Evolutionary conservation across 1,140 invertebrate genomes (phyloP), one percentile per base, ranked within the genome.

Genomic region (Drosophila teissieri): DNA sequence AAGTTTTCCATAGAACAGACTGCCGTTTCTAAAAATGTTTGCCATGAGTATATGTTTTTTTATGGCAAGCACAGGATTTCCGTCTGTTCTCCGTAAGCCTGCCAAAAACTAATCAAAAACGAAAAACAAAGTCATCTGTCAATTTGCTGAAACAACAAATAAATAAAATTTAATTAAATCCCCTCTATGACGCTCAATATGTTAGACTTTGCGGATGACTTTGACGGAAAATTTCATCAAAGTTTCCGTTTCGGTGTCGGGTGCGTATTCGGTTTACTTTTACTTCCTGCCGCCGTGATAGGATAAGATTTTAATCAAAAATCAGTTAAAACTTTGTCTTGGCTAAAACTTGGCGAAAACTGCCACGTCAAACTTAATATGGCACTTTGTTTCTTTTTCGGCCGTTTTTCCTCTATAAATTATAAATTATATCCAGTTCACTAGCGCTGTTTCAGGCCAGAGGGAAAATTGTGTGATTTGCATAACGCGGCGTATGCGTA

Each of bases 401-500:
- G 54, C 22, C 24, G 39, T 37, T 53, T 73, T 64, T 74, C 39
- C 52, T 51, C 72, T 74, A 74, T 64, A 74, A 74, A 75, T 58
- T 65, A 76, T 67, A 67, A 56, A 75, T 56, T 65, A 75, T 44
- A 57, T 67, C 45, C 68, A 51, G 24, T 36, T 73, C 67, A 58
- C 34, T 19, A 70, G 37, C 60, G 49, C 39, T 17, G 24, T n/a
- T 65, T 6, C 12, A 4, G 12, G 15, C 12, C 27, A 55, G 37
- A 40, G 14, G 37, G n/a, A 45, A 53, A 54, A 34, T 51, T 54
- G 39, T 19, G 49, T 68, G 37, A 88, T 88, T 88, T 88, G 80
- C 84, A 89, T 88, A 88, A 89, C 63, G 64, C 60, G 67, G 76
- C 83, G 83, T 88, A 88, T 86, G 77, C 76, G 84, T 73, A 77